Conservation (phyloP, 2,797 vertebrate species). For the Lagorchestes hirsutus region DNA sequence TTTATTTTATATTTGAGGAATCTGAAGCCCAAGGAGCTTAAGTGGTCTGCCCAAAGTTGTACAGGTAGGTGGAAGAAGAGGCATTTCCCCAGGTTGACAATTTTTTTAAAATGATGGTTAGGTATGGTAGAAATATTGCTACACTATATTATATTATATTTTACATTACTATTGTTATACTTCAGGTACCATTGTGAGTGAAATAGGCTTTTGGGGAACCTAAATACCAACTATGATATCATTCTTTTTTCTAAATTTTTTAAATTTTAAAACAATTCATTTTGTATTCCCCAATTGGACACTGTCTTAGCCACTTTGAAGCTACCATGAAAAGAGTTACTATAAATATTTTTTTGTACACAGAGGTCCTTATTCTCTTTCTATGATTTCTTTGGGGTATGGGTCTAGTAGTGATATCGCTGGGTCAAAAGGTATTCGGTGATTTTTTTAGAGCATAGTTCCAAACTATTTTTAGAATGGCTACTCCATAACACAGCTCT, state of each 20-base stretch:
- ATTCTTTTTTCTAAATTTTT: neutral
- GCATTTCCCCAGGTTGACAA: neutral
- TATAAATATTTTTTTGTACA: neutral
- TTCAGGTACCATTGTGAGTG: neutral
- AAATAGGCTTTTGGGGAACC: neutral
- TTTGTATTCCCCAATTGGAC: no score
- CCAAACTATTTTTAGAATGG: neutral
- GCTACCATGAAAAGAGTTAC: neutral
- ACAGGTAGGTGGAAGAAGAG: neutral
- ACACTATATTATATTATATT: neutral
- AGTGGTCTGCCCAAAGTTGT: neutral
- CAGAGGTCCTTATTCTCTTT: neutral
- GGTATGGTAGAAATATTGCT: neutral
- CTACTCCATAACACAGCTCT: neutral
- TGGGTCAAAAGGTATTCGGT: neutral
- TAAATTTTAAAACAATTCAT: neutral
- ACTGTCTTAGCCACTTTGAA: neutral
- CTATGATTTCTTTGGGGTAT: neutral
- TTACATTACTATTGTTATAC: neutral
- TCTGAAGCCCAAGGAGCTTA: neutral
- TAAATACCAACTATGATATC: neutral
- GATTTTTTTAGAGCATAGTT: neutral
- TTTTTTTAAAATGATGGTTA: neutral
- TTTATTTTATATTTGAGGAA: neutral
- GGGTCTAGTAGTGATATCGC: neutral